A percentile compares a stretch with the other conserved stretches of the same genome.
Conservation (phyloP, 1,140 invertebrate species). For the Formica exsecta region DNA sequence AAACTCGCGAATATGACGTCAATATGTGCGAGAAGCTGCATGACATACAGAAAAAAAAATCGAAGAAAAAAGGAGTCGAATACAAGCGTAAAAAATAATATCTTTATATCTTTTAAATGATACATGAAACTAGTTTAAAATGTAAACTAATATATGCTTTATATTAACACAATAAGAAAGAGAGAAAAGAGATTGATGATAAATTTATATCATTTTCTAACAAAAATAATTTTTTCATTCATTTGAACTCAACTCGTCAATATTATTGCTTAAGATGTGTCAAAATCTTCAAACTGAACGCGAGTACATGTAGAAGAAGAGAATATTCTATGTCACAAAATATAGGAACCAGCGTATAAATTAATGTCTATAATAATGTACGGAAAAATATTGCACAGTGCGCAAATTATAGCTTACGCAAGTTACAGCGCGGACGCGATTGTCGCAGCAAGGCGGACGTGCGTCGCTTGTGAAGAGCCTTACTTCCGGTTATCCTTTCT, state of each 20-base stretch:
- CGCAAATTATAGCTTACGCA: conserved; percentile 16
- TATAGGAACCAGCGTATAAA: not conserved
- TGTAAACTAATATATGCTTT: not conserved
- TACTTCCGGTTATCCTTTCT: conserved; percentile 35
- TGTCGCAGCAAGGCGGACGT: conserved; percentile 32
- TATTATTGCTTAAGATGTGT: not conserved
- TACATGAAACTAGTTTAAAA: not conserved
- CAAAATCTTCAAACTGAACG: not conserved
- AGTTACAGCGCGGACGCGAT: conserved; percentile 30
- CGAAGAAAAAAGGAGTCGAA: not conserved
- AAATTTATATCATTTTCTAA: not conserved
- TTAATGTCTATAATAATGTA: conserved; percentile 10
- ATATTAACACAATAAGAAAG: not conserved
- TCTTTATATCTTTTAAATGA: not conserved
- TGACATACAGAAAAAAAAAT: not conserved
- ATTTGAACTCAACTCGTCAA: not conserved
- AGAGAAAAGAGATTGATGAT: no score
- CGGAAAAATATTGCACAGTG: not conserved
- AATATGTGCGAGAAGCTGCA: conserved; percentile 22
- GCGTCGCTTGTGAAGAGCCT: conserved; percentile 39
- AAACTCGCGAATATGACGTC: conserved; percentile 17
- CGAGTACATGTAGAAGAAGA: not conserved
- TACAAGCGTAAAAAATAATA: conserved; percentile 15
- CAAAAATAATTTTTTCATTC: not conserved
- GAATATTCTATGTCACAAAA: not conserved